Evolutionary conservation across 2,797 vertebrate genomes (phyloP), one percentile per base, ranked within the genome.

Genomic region (Rhabdomys pumilio): DNA sequence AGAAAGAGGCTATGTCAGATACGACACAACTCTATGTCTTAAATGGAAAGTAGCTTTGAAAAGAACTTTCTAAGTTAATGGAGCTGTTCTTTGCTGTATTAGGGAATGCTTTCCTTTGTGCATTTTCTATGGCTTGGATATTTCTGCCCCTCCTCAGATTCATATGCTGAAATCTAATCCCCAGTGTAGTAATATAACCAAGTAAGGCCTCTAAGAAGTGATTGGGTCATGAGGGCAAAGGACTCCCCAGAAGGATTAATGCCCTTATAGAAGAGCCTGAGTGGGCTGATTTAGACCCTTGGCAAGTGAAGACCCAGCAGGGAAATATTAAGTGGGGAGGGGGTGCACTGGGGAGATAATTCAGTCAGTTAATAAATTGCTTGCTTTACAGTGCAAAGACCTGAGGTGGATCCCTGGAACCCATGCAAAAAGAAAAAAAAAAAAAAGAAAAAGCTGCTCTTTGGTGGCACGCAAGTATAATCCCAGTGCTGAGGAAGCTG

Each of bases 31-130:
- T 6, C 83, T 67, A 63, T 76, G 44, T 89, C 44, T 92, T 65
- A 50, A 59, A n/a, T 20, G 76, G 75, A 91, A 89, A 93, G 75
- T 24, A 59, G 20, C 15, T 77, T 93, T 94, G 81, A 93, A 69
- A 65, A 96, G 59, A 94, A 95, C 67, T 75, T 92, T 44, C 38
- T 22, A 83, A 61, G 34, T 63, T 13, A 14, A 29, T 81, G 59
- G 86, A 65, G 31, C 67, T 82, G 47, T 47, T 44, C 72, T 90
- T 63, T 86, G 14, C 19, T 76, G 11, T 53, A 61, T 53, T 94
- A 93, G 79, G 50, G 80, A 55, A 95, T 97, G 55, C 72, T 84
- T 93, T 90, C 76, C 38, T 95, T 59, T 59, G 10, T 81, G 26
- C 10, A 19, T 89, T 96, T 83, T 55, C 6, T n/a, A 31, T 91